Evolutionary conservation across 2,113 vertebrate genomes (phyloP).

Genomic region (Siniperca chuatsi): DNA sequence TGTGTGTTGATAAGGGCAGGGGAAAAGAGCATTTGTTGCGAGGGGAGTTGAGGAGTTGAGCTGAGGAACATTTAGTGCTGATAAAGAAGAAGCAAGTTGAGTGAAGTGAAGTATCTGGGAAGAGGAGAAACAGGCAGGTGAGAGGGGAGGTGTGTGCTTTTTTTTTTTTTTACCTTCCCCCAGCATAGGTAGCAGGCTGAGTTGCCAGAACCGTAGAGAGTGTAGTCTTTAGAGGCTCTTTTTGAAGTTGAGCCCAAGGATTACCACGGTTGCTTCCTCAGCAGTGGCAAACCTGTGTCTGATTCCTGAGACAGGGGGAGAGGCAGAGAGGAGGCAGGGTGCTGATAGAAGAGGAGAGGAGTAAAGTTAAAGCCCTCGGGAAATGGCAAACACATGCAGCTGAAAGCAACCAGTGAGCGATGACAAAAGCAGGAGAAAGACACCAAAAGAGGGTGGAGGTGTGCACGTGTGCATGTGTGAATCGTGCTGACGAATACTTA

Average conservation of each 20-base stretch:
- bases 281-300: slow-evolving; percentile 79
- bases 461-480: slow-evolving; percentile 1
- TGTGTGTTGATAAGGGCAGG: slow-evolving; percentile 37
- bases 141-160: slow-evolving; percentile 40
- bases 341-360: slow-evolving; percentile 43
- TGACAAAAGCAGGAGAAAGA: slow-evolving; percentile 54
- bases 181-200: slow-evolving; percentile 65
- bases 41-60: slow-evolving; percentile 50
- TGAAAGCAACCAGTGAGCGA: slow-evolving; percentile 50
- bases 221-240: slow-evolving; percentile 79
- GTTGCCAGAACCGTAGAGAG: slow-evolving; percentile 72
- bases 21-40: slow-evolving; percentile 36
- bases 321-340: slow-evolving; percentile 34
- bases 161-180: not conserved
- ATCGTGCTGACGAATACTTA: slow-evolving; percentile 37
- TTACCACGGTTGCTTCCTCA: slow-evolving; percentile 81
- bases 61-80: slow-evolving; percentile 71
- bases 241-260: slow-evolving; percentile 83
- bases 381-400: slow-evolving; percentile 55
- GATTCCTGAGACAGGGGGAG: slow-evolving; percentile 73
- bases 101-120: slow-evolving; percentile 51
- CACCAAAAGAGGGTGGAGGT: slow-evolving; percentile 7
- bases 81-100: slow-evolving; percentile 58
- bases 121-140: slow-evolving; percentile 50
- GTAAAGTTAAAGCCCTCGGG: slow-evolving; percentile 57